Conservation (phyloP, 2,888 invertebrate species). For the Syrphus vitripennis region DNA sequence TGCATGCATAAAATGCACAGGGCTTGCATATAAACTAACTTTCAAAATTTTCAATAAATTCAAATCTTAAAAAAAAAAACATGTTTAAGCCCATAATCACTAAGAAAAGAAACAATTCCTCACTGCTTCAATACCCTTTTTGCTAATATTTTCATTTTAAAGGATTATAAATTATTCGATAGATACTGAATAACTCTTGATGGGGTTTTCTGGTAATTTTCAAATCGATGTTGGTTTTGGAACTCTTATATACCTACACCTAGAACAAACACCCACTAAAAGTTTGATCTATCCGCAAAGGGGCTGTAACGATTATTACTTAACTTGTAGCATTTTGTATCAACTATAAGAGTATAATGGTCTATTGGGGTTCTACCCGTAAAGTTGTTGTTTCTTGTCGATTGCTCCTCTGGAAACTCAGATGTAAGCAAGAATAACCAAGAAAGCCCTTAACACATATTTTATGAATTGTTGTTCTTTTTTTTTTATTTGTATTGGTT, state of each 20-base stretch:
- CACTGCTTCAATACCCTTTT: no score
- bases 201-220: neutral
- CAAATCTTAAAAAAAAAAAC: no score
- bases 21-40: no score
- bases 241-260: neutral
- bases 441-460: neutral
- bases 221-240: neutral
- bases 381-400: neutral
- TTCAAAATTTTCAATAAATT: no score
- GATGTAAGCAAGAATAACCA: neutral
- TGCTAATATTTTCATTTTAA: neutral
- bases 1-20: no score
- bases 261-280: neutral
- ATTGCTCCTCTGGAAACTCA: neutral
- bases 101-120: no score
- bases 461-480: constrained; percentile 7
- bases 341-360: neutral
- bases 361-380: constrained; percentile 3
- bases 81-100: no score
- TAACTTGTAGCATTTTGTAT: constrained; percentile 24
- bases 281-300: constrained; percentile 9
- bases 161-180: neutral
- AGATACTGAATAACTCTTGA: neutral
- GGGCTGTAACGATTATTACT: constrained; percentile 27
- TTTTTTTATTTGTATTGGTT: neutral